Evolutionary conservation across 2,888 invertebrate genomes (phyloP).

Genomic region (Trachelus tabidus): DNA sequence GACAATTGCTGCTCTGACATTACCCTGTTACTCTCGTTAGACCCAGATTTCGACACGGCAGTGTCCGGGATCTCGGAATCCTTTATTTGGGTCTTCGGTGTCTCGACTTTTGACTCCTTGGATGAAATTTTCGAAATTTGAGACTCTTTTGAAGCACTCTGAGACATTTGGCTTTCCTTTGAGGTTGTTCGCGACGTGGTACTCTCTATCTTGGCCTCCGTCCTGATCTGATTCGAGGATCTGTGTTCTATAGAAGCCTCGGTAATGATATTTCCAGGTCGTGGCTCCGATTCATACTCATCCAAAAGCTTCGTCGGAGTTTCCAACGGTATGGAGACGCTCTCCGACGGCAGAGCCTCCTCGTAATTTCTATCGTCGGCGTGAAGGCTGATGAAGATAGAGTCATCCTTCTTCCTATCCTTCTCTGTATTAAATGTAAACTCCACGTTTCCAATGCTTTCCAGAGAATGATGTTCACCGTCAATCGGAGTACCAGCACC

Average conservation of each 20-base stretch:
- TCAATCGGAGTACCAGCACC: slow-evolving; percentile 30
- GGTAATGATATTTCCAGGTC: slow-evolving; percentile 48
- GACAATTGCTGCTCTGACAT: slow-evolving; percentile 13
- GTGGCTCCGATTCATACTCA: slow-evolving; percentile 54
- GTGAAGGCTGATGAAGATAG: slow-evolving; percentile 54
- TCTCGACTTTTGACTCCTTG: slow-evolving; percentile 43
- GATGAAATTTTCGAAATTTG: slow-evolving; percentile 49
- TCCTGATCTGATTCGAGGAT: slow-evolving; percentile 33
- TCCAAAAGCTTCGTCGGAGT: slow-evolving; percentile 59
- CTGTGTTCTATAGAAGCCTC: slow-evolving; percentile 61
- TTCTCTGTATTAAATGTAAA: slow-evolving; percentile 52
- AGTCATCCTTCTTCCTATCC: slow-evolving; percentile 37
- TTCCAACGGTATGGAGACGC: slow-evolving; percentile 58
- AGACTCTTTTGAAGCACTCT: slow-evolving; percentile 43
- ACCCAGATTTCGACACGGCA: slow-evolving; percentile 18
- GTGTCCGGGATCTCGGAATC: slow-evolving; percentile 22
- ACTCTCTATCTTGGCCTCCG: slow-evolving; percentile 45
- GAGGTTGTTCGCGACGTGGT: slow-evolving; percentile 29
- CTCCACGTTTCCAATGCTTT: slow-evolving; percentile 56
- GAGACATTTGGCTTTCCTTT: slow-evolving; percentile 36
- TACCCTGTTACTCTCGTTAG: slow-evolving; percentile 10
- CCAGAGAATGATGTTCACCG: slow-evolving; percentile 38
- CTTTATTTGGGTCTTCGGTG: slow-evolving; percentile 23
- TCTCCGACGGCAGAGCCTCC: slow-evolving; percentile 57
- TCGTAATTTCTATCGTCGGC: slow-evolving; percentile 52